Base-by-base conservation (phyloP, 1,140 invertebrate genomes). In the Drosophila athabasca region DNA sequence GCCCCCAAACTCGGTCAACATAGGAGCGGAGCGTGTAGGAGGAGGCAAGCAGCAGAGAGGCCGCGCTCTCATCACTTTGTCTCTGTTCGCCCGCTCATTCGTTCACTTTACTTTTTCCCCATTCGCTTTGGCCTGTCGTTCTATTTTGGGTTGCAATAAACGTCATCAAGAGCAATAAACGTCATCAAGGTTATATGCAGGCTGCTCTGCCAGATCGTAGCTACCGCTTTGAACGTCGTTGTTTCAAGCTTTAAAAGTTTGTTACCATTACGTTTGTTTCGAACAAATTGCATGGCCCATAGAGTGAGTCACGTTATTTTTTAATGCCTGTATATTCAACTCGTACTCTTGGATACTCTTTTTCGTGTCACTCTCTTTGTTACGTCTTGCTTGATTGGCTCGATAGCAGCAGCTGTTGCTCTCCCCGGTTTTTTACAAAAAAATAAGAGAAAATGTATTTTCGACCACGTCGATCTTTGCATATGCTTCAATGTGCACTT, bases 151-250 rank as follows among this genome's bases (percentile, higher is more conserved):
- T 65, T 69, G 66, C 64, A 49, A 50, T 65, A 57, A 68, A 69
- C 66, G 66, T 69, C 66, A 69, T 65, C 64, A 69, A 69, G 66
- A 69, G 66, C 66, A 69, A 69, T 69, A 69, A 69, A 69, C 66
- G 66, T 69, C 66, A 69, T 58, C 64, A 69, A 69, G 66, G 66
- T 69, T 69, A 69, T 39, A 39, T 39, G 35, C 35, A 39, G 39
- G 66, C 35, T 67, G 66, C 62, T 35, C 31, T 35, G 35, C 35
- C 9, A 39, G 1, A 39, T 13, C 35, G 35, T 39, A 39, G 35
- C 35, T 39, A 13, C 35, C 35, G 35, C 35, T 13, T 1, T 39
- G 0, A 39, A 39, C 35, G 35, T 39, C 35, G 35, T 39, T 39
- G 35, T 39, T 39, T 13, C 1, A 39, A 66, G 66, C 66, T 69